phyloP scores from a whole-genome alignment of 2,113 vertebrate species.

The Macrotis lagotis region DNA sequence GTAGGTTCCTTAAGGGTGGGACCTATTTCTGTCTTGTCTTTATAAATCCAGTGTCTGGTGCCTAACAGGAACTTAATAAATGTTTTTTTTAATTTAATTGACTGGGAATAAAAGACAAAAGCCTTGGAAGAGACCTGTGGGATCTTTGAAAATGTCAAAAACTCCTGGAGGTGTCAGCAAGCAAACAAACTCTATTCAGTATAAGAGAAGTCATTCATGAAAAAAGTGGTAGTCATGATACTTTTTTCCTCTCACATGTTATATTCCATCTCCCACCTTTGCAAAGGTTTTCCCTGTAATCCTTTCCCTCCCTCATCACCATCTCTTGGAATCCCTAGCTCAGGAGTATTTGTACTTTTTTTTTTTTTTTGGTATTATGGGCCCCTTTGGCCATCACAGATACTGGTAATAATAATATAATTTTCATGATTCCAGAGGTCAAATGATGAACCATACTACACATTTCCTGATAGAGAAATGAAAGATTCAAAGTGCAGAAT shows the following conservation, averaged over 20 bases:
- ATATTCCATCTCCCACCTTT: background rate
- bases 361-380: background rate
- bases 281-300: background rate
- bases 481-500: background rate
- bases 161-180: background rate
- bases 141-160: background rate
- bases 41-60: background rate
- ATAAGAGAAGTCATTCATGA: background rate
- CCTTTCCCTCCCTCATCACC: background rate
- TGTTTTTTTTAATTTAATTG: background rate
- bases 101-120: background rate
- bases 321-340: background rate
- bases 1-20: background rate
- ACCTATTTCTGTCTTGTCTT: background rate
- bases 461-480: background rate
- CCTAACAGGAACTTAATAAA: background rate
- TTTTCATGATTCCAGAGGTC: background rate
- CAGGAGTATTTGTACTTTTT: background rate
- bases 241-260: background rate
- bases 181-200: background rate
- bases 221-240: background rate
- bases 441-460: background rate
- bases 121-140: background rate
- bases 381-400: background rate
- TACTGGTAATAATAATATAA: background rate